Percentiles rank a stretch among this genome's conserved stretches.
Evolutionary conservation across 2,113 vertebrate species (phyloP).

Genomic region (Pangasianodon hypophthalmus): DNA sequence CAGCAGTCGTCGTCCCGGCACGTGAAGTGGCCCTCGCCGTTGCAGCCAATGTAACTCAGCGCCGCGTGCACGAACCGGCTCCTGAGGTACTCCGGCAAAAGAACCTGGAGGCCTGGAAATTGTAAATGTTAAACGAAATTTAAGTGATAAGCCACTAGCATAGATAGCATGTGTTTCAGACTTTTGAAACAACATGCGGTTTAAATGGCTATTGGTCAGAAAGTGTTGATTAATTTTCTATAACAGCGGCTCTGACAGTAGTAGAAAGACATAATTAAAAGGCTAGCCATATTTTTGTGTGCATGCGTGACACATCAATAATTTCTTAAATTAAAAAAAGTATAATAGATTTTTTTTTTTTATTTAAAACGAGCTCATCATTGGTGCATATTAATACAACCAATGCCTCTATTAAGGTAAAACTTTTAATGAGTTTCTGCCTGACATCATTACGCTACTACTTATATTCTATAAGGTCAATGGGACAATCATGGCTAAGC

Average conservation of each 20-base stretch:
- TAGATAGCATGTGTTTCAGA: neutral
- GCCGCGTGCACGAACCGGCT: constrained; percentile 87
- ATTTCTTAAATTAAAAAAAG: neutral
- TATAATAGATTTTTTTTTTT: no score
- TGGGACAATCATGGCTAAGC: neutral
- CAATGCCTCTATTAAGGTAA: neutral
- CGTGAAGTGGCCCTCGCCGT: constrained; percentile 86
- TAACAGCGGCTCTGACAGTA: neutral
- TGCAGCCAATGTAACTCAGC: constrained; percentile 92
- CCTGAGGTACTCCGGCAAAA: constrained; percentile 86
- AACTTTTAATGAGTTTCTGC: neutral
- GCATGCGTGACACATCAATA: no score
- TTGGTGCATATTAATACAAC: neutral
- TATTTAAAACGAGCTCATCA: neutral
- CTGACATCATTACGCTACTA: neutral
- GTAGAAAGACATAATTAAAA: neutral
- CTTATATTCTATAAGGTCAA: neutral
- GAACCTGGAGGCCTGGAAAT: constrained; percentile 85
- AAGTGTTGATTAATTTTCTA: neutral
- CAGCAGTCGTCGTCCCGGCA: constrained; percentile 88
- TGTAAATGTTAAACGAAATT: neutral
- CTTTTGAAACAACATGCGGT: no score
- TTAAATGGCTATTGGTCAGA: neutral
- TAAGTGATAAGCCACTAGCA: neutral
- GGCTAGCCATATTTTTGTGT: neutral